phyloP scores from a whole-genome alignment of 2,797 vertebrate species.

The Heliangelus exortis region DNA sequence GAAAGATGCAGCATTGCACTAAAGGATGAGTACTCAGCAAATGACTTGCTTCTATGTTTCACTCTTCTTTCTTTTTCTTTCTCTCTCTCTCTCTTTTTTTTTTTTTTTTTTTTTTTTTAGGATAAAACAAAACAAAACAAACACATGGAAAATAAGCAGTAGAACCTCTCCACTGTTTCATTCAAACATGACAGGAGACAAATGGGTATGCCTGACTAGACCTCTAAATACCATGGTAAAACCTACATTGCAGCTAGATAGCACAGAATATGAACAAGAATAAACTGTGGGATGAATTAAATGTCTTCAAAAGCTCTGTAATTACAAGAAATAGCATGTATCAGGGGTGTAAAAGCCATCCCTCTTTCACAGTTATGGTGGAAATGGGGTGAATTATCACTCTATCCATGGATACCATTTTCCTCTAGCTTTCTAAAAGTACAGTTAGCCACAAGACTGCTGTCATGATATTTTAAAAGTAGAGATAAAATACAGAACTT shows the following conservation, averaged over 20 bases:
- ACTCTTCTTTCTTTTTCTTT: not conserved
- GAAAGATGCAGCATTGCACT: not conserved
- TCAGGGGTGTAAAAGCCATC: not conserved
- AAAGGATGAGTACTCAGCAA: not conserved
- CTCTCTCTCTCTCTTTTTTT: not conserved
- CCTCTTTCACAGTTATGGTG: not conserved
- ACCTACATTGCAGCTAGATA: not conserved
- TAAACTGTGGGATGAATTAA: not conserved
- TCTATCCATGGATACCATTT: rapidly evolving
- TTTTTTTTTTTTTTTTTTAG: too few species aligned
- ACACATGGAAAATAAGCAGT: not conserved
- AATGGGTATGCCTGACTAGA: not conserved
- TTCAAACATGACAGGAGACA: not conserved
- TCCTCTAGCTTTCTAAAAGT: not conserved
- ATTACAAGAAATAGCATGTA: not conserved
- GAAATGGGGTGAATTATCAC: not conserved
- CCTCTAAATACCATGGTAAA: not conserved
- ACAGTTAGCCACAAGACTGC: not conserved
- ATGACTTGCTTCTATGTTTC: not conserved
- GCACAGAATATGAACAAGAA: not conserved
- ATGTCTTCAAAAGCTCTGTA: not conserved
- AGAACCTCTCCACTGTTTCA: not conserved
- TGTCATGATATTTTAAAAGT: not conserved
- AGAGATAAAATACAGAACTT: not conserved
- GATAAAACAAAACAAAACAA: not conserved